phyloP scores from a whole-genome alignment of 2,888 invertebrate species.

The Dasysyrphus tricinctus region DNA sequence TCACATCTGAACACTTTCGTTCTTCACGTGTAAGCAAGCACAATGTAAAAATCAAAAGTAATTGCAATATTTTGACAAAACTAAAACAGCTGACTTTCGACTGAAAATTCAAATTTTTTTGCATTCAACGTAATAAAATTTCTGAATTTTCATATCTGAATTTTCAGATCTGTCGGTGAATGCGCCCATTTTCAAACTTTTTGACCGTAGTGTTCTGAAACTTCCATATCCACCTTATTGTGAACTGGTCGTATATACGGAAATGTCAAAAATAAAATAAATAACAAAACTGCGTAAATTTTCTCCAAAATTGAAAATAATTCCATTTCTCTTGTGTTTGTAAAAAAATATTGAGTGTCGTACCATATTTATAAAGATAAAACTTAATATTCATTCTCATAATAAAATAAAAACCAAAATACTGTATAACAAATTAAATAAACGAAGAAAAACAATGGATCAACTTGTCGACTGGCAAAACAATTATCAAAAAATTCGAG shows the following conservation, averaged over 20 bases:
- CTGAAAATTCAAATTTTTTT: too few species aligned
- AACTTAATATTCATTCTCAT: not conserved
- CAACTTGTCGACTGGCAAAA: constrained; percentile 89
- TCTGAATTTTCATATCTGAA: too few species aligned
- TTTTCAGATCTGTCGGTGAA: too few species aligned
- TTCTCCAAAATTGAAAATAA: not conserved
- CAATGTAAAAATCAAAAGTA: too few species aligned
- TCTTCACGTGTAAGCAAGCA: too few species aligned
- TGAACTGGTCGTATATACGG: not conserved
- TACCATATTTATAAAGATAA: not conserved
- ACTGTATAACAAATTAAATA: not conserved
- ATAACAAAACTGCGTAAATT: constrained; percentile 35
- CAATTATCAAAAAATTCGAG: constrained; percentile 88
- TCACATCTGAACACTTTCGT: too few species aligned
- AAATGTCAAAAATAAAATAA: constrained; percentile 24
- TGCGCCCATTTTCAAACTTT: not conserved
- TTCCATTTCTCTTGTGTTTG: not conserved
- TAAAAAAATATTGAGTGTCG: not conserved
- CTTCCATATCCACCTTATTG: not conserved
- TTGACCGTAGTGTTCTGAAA: not conserved
- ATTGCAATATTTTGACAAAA: too few species aligned
- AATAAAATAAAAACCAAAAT: not conserved
- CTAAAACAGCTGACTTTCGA: too few species aligned
- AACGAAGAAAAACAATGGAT: constrained; percentile 48
- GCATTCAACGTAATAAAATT: too few species aligned